Evolutionary conservation across 2,888 invertebrate species (phyloP).

Genomic region (Tribolium freemani): DNA sequence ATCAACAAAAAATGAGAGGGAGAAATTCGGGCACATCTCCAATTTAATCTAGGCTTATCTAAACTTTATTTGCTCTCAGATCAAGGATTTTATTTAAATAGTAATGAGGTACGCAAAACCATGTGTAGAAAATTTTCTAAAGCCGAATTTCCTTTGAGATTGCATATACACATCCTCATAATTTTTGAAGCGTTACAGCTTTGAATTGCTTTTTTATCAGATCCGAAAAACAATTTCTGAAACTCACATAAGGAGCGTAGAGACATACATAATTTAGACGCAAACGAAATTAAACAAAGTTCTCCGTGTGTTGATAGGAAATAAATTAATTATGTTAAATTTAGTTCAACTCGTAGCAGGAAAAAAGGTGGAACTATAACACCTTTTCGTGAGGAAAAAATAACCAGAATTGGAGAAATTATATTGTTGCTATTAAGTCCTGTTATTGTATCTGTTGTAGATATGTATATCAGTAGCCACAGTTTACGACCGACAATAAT

Average conservation of each 20-base stretch:
- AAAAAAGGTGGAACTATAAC: background rate
- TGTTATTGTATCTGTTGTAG: background rate
- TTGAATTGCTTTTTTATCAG: constrained; percentile 6
- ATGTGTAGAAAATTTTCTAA: background rate
- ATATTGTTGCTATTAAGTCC: background rate
- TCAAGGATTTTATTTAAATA: constrained; percentile 32
- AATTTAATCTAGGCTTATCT: constrained; percentile 21
- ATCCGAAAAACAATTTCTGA: background rate
- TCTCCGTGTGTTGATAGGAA: no score
- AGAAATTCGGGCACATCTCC: constrained; percentile 11
- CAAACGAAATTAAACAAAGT: background rate
- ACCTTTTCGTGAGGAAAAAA: constrained; percentile 2
- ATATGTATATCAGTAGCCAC: background rate
- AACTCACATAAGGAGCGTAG: background rate
- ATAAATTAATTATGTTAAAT: constrained; percentile 13
- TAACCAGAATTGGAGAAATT: background rate
- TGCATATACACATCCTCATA: constrained; percentile 3
- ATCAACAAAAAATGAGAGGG: background rate
- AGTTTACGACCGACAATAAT: constrained; percentile 9
- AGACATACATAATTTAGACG: background rate
- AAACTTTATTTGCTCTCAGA: constrained; percentile 12
- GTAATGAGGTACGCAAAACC: constrained; percentile 13
- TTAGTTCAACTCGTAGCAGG: background rate
- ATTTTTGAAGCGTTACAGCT: constrained; percentile 5
- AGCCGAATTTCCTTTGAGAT: constrained; percentile 30